phyloP scores from a whole-genome alignment of 2,797 vertebrate genomes.

The Falco columbarius region DNA sequence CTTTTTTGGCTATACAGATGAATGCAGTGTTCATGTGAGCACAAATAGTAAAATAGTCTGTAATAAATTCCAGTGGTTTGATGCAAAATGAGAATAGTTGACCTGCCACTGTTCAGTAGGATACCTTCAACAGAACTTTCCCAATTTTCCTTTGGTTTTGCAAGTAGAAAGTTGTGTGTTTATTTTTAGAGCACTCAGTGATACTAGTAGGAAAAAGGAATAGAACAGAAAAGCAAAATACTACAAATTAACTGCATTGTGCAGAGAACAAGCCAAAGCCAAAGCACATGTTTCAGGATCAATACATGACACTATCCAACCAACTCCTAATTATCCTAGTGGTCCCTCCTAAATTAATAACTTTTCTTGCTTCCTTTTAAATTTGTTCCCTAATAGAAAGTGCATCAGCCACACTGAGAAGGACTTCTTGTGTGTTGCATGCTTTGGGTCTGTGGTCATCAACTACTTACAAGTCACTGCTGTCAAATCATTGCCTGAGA shows the following conservation, averaged over 20 bases:
- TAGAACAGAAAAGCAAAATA: not conserved
- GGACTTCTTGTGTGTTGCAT: not conserved
- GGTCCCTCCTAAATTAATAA: not conserved
- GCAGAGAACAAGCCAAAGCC: not conserved
- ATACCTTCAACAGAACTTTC: not conserved
- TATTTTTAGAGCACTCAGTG: not conserved
- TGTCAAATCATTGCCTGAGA: not conserved
- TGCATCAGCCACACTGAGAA: not conserved
- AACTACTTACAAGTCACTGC: not conserved
- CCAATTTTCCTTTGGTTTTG: not conserved
- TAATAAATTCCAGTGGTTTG: not conserved
- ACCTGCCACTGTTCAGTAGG: not conserved
- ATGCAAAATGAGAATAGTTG: not conserved
- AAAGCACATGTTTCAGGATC: not conserved
- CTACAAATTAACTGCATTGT: not conserved
- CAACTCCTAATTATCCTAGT: not conserved
- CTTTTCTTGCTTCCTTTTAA: not conserved
- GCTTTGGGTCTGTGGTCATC: not conserved
- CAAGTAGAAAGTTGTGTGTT: not conserved
- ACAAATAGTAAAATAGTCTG: not conserved
- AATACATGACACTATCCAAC: not conserved
- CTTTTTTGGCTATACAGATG: not conserved
- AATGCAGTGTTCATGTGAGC: not conserved
- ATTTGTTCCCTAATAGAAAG: not conserved
- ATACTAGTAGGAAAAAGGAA: not conserved